phyloP scores from a whole-genome alignment of 2,888 invertebrate genomes.

The Dryobota labecula region DNA sequence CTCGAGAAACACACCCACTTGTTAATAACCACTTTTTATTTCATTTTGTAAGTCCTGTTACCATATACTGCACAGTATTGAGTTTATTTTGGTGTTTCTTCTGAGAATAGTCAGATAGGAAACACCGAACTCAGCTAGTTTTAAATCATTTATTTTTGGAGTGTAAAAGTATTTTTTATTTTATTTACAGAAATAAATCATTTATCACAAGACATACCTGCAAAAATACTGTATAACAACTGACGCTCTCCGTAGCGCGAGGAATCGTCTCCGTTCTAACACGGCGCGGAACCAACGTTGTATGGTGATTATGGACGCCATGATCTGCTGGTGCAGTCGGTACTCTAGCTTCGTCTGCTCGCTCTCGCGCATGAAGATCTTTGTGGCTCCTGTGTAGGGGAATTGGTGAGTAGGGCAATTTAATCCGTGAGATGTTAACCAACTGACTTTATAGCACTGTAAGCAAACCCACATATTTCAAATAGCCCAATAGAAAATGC shows the following conservation, averaged over 20 bases:
- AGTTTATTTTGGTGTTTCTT: not conserved
- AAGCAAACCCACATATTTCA: not conserved
- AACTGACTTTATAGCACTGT: not conserved
- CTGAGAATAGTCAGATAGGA: not conserved
- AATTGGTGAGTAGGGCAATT: not conserved
- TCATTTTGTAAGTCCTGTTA: not conserved
- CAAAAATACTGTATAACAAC: constrained; percentile 92
- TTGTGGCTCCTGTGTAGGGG: constrained; percentile 91
- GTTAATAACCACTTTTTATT: not conserved
- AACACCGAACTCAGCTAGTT: not conserved
- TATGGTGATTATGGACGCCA: constrained; percentile 97
- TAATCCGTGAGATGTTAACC: not conserved
- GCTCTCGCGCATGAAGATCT: constrained; percentile 98
- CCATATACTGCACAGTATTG: not conserved
- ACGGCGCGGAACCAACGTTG: constrained; percentile 97
- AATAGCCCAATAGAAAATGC: not conserved
- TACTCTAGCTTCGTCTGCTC: constrained; percentile 98
- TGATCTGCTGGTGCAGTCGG: constrained; percentile 97
- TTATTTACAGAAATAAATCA: constrained; percentile 1
- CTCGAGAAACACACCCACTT: not conserved
- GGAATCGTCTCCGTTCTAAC: constrained; percentile 94
- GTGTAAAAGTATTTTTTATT: not conserved
- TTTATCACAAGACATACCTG: constrained; percentile 75
- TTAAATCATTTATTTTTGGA: too few species aligned
- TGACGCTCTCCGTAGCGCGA: constrained; percentile 93